Evolutionary conservation across 2,888 invertebrate species (phyloP).

Genomic region (Opisthograptis luteolata): DNA sequence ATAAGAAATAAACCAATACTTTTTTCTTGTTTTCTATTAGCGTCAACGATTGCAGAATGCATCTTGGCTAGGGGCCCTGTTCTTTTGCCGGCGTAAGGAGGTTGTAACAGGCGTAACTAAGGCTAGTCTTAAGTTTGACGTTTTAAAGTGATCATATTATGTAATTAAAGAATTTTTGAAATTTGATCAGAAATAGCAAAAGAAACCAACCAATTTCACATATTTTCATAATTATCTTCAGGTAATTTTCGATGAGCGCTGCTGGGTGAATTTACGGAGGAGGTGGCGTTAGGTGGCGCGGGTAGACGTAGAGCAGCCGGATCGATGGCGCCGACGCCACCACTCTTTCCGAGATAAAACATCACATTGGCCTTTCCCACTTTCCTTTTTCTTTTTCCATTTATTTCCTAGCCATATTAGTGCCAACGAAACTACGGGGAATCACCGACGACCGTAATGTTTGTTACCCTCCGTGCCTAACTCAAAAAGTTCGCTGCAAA

Average conservation of each 20-base stretch:
- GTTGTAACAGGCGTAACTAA: too few relatives aligned
- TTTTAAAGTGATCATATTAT: too few relatives aligned
- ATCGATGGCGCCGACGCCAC: slow-evolving; percentile 39
- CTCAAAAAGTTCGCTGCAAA: not conserved
- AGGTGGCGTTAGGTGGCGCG: not conserved
- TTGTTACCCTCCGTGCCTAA: slow-evolving; percentile 1
- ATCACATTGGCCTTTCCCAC: slow-evolving; percentile 33
- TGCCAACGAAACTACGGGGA: slow-evolving; percentile 14
- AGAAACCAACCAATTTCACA: too few relatives aligned
- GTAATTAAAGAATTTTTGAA: too few relatives aligned
- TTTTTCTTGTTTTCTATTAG: too few relatives aligned
- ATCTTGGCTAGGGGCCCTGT: too few relatives aligned
- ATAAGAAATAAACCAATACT: too few relatives aligned
- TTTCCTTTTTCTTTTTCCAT: slow-evolving; percentile 39
- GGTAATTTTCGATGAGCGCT: not conserved
- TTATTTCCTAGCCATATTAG: slow-evolving; percentile 37
- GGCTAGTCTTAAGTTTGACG: too few relatives aligned
- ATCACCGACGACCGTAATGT: slow-evolving; percentile 6
- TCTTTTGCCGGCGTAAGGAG: too few relatives aligned
- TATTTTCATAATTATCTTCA: not conserved
- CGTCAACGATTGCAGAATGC: too few relatives aligned
- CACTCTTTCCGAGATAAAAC: slow-evolving; percentile 37
- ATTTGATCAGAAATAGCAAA: too few relatives aligned
- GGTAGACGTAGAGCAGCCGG: slow-evolving; percentile 11
- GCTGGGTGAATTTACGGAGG: slow-evolving; percentile 10